Percentiles rank a stretch among this genome's conserved stretches.
phyloP scores from a whole-genome alignment of 2,888 invertebrate species.

The Melanophora roralis region DNA sequence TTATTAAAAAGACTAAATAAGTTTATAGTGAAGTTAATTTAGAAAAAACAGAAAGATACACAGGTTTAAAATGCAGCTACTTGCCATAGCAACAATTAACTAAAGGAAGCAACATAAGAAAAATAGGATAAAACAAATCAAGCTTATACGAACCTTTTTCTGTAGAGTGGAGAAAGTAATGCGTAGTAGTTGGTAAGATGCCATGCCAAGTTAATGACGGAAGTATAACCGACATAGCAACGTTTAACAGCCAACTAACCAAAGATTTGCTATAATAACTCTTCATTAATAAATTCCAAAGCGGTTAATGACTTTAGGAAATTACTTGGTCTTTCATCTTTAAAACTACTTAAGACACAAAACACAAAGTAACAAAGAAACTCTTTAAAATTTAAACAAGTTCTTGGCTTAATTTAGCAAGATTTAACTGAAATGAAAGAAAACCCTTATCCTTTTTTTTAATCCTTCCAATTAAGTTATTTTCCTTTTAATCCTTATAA shows the following conservation, averaged over 20 bases:
- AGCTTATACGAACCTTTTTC: neutral
- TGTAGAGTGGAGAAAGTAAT: neutral
- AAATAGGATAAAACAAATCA: constrained; percentile 45
- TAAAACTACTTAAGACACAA: too few relatives aligned
- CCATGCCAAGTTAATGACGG: neutral
- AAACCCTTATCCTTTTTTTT: neutral
- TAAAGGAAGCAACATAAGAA: neutral
- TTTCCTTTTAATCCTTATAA: neutral
- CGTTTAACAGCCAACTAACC: neutral
- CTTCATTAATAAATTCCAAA: neutral
- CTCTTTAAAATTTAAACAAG: neutral
- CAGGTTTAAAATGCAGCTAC: neutral
- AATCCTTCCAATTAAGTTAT: neutral
- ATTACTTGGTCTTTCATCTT: too few relatives aligned
- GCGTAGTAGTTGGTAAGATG: too few relatives aligned
- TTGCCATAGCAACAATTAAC: neutral
- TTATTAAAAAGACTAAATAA: neutral
- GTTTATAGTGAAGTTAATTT: neutral
- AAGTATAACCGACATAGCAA: too few relatives aligned
- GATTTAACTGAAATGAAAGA: neutral
- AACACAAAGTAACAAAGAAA: neutral
- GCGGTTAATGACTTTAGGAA: neutral
- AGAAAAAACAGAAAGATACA: too few relatives aligned
- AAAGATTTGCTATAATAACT: neutral
- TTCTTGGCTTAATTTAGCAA: neutral